phyloP scores from a whole-genome alignment of 2,797 vertebrate species.

The Anolis apletophallus region DNA sequence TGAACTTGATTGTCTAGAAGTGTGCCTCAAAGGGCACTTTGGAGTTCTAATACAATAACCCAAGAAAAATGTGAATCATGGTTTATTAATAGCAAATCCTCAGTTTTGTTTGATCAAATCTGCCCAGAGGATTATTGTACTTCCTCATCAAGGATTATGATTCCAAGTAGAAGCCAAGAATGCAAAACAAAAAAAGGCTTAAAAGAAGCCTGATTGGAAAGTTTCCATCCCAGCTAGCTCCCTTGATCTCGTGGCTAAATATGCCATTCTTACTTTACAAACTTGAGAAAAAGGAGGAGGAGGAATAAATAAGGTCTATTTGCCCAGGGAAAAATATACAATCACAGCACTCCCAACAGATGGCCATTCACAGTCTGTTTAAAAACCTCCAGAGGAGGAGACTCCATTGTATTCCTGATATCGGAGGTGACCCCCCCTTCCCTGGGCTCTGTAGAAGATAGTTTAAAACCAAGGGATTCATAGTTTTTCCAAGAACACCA shows the following conservation, averaged over 20 bases:
- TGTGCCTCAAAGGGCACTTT: background rate
- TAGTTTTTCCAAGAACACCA: too few species aligned
- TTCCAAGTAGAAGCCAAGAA: background rate
- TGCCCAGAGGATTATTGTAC: background rate
- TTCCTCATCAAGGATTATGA: background rate
- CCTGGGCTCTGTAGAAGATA: too few species aligned
- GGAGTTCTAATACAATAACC: background rate
- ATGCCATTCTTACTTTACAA: background rate
- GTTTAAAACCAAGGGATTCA: too few species aligned
- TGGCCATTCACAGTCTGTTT: too few species aligned
- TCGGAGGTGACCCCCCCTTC: too few species aligned
- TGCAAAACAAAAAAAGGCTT: background rate
- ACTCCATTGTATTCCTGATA: too few species aligned
- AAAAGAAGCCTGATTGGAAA: background rate
- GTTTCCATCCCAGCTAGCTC: background rate
- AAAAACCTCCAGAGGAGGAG: too few species aligned
- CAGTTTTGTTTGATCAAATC: constrained; percentile 11
- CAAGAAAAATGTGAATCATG: background rate
- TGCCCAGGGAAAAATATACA: too few species aligned
- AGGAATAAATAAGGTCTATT: background rate
- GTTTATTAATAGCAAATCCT: constrained; percentile 19
- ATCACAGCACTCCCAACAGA: too few species aligned
- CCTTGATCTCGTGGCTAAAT: background rate
- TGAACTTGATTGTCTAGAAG: background rate
- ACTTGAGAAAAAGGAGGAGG: background rate